These are phyloP conservation scores for Escarpia spicata DNA, from an alignment of 2,888 invertebrate species.

Conservation along the genomic window DNA sequence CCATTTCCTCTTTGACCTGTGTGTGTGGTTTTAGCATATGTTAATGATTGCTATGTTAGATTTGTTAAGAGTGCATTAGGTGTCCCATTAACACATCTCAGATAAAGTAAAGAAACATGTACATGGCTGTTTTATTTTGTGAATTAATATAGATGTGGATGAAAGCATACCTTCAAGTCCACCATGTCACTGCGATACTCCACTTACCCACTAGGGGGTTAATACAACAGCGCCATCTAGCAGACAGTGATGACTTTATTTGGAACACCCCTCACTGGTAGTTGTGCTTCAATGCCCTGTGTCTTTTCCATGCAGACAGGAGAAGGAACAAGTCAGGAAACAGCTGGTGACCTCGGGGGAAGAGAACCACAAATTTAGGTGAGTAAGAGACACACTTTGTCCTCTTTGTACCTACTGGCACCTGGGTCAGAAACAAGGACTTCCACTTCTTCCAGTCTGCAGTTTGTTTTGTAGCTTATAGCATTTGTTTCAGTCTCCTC, in stretches of 20 bases:
- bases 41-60: neutral
- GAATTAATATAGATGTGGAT: neutral
- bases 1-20: neutral
- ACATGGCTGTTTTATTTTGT: neutral
- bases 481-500: no score
- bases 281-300: neutral
- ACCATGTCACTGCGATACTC: neutral
- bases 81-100: neutral
- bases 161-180: neutral
- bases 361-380: slow-evolving; percentile 5
- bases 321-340: slow-evolving; percentile 14
- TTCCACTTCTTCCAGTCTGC: no score
- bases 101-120: neutral
- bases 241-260: no score
- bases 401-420: no score
- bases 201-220: neutral
- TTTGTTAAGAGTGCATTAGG: neutral
- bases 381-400: neutral
- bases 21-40: neutral
- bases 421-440: no score
- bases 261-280: neutral
- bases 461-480: no score
- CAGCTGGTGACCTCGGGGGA: neutral
- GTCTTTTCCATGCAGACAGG: neutral
- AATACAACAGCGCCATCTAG: neutral